A percentile compares a stretch with the other conserved stretches of the same genome.
These are phyloP conservation scores for Zosterops borbonicus DNA, from an alignment of 2,113 vertebrate genomes.

Conservation along the genomic window DNA sequence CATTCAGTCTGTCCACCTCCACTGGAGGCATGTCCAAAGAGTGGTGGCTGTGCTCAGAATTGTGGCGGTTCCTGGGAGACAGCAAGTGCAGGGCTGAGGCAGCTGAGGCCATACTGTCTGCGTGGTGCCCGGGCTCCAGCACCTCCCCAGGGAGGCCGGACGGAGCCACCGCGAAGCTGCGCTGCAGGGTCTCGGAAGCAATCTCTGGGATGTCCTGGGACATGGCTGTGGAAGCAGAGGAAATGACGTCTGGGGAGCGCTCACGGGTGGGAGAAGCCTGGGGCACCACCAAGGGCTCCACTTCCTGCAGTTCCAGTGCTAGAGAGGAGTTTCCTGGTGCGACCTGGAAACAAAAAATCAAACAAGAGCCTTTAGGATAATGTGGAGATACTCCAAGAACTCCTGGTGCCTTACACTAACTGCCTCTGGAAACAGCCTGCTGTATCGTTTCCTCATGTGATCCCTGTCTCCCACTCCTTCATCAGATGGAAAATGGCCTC, in stretches of 20 bases:
- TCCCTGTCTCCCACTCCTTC: neutral
- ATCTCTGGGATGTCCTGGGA: conserved; percentile 97
- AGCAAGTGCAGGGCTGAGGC: conserved; percentile 90
- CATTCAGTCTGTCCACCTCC: conserved; percentile 82
- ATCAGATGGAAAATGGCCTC: neutral
- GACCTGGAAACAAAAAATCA: conserved; percentile 40
- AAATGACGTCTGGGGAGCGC: conserved; percentile 96
- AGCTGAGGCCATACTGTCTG: conserved; percentile 93
- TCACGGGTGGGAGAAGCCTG: conserved; percentile 91
- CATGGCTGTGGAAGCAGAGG: conserved; percentile 93
- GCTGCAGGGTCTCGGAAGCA: conserved; percentile 89
- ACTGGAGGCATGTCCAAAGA: conserved; percentile 81
- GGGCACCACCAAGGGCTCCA: conserved; percentile 85
- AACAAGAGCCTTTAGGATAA: neutral
- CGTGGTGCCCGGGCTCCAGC: conserved; percentile 74
- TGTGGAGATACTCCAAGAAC: neutral
- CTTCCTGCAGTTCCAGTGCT: conserved; percentile 81
- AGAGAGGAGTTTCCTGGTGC: conserved; percentile 76
- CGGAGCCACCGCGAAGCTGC: conserved; percentile 70
- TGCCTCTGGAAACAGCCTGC: neutral
- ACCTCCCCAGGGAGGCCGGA: conserved; percentile 53
- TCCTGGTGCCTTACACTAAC: neutral
- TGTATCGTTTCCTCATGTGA: neutral
- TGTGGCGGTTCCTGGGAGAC: conserved; percentile 78
- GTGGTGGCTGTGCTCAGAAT: conserved; percentile 78